Evolutionary conservation across 2,113 vertebrate genomes (phyloP).

Genomic region (Zapornia atra): DNA sequence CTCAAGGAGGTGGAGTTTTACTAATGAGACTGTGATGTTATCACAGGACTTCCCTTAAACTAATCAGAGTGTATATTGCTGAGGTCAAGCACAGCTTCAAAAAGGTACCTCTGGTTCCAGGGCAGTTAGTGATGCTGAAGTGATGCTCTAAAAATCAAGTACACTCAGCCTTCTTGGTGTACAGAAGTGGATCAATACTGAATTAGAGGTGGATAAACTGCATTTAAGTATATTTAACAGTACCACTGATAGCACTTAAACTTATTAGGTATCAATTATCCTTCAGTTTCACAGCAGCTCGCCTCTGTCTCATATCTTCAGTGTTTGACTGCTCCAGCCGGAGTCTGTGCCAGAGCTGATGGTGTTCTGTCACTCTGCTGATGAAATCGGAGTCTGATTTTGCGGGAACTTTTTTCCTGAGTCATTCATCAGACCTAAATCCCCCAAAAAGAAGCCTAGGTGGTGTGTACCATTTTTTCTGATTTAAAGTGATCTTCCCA

Average conservation of each 20-base stretch:
- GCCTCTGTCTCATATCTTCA: background rate
- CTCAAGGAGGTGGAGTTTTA: background rate
- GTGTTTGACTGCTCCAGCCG: background rate
- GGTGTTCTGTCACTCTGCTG: background rate
- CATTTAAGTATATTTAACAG: conserved; percentile 62
- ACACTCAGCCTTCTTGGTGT: background rate
- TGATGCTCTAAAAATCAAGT: conserved; percentile 1
- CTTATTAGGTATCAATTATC: conserved; percentile 40
- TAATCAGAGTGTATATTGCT: background rate
- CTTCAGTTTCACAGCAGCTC: conserved; percentile 17
- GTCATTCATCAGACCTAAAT: background rate
- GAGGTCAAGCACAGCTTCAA: conserved; percentile 36
- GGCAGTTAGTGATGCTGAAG: background rate
- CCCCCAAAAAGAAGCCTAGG: background rate
- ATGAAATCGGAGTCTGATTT: background rate
- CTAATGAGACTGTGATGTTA: conserved; percentile 6
- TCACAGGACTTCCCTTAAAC: background rate
- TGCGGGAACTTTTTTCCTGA: background rate
- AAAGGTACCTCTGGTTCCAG: conserved; percentile 3
- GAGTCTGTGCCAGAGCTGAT: background rate
- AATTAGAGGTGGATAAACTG: conserved; percentile 53
- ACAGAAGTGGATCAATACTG: conserved; percentile 34
- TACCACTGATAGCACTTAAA: conserved; percentile 52
- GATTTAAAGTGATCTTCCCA: background rate
- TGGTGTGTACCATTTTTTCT: background rate